Evolutionary conservation across 2,797 vertebrate species (phyloP).

Genomic region (Helarctos malayanus): DNA sequence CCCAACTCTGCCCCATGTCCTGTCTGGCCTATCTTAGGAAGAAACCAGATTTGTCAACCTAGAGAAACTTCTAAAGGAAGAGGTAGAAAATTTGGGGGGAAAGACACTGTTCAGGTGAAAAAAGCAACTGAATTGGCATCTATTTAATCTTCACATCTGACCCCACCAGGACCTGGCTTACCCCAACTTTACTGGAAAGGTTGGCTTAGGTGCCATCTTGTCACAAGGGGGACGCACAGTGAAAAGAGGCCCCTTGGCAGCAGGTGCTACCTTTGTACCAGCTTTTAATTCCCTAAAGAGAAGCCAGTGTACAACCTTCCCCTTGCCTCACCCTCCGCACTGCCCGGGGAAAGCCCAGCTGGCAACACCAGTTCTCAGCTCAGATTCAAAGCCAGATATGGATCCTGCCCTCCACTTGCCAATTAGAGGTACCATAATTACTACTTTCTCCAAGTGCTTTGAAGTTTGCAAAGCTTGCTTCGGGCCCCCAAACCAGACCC

Average conservation of each 20-base stretch:
- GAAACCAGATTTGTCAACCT: conserved; percentile 9
- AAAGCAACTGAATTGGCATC: background rate
- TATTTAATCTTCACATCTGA: background rate
- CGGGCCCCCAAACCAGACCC: conserved; percentile 21
- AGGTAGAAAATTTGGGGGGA: background rate
- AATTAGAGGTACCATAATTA: conserved; percentile 51
- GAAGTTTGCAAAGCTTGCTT: conserved; percentile 42
- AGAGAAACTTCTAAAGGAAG: conserved; percentile 33
- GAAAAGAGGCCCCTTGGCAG: background rate
- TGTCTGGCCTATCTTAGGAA: background rate
- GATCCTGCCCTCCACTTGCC: background rate
- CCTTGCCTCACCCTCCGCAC: background rate
- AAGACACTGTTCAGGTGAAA: conserved; percentile 1
- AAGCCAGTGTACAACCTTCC: background rate
- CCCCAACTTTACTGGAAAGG: background rate
- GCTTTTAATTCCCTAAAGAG: background rate
- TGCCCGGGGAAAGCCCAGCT: background rate
- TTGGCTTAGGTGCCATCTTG: background rate
- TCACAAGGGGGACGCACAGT: background rate
- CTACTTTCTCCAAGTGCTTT: conserved; percentile 53
- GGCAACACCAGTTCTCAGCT: conserved; percentile 17
- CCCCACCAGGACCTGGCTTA: background rate
- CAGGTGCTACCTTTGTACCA: background rate
- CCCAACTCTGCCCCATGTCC: background rate
- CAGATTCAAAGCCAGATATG: background rate